Conservation (phyloP, 1,140 invertebrate genomes). For the Amyelois transitella region DNA sequence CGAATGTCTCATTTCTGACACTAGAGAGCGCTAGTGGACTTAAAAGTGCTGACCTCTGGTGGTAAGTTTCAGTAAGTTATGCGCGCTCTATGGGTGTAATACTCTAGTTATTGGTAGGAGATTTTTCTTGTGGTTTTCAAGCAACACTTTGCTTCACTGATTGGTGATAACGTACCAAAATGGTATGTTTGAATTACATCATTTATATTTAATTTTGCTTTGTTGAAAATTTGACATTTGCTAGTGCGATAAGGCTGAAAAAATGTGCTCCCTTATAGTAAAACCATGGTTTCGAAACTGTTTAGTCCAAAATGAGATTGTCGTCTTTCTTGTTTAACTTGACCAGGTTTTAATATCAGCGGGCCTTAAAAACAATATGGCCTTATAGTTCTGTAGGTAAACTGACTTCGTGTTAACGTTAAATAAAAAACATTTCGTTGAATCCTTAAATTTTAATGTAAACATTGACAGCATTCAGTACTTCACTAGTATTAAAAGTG, state of each 20-base stretch:
- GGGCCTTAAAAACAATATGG: constrained; percentile 48
- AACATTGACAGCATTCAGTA: constrained; percentile 62
- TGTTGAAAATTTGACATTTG: not conserved
- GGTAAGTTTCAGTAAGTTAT: too few species aligned
- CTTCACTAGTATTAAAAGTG: constrained; percentile 73
- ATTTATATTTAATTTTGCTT: not conserved
- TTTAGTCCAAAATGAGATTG: not conserved
- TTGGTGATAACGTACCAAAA: too few species aligned
- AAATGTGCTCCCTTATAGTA: not conserved
- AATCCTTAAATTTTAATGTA: constrained; percentile 64
- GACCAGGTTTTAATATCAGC: not conserved
- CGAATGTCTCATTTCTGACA: not conserved
- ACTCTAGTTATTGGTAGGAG: too few species aligned
- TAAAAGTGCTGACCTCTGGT: too few species aligned
- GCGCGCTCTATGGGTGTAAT: too few species aligned
- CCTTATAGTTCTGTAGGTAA: constrained; percentile 69
- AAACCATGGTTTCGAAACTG: not conserved
- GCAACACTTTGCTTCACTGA: too few species aligned
- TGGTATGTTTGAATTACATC: too few species aligned
- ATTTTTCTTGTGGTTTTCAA: too few species aligned
- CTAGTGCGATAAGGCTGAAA: not conserved
- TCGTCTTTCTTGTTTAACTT: not conserved
- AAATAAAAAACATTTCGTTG: constrained; percentile 43
- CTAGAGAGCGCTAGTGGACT: too few species aligned
- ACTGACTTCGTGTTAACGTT: constrained; percentile 61